Evolutionary conservation across 2,888 invertebrate genomes (phyloP), one percentile per base, ranked within the genome.

Genomic region (Protonemura montana): DNA sequence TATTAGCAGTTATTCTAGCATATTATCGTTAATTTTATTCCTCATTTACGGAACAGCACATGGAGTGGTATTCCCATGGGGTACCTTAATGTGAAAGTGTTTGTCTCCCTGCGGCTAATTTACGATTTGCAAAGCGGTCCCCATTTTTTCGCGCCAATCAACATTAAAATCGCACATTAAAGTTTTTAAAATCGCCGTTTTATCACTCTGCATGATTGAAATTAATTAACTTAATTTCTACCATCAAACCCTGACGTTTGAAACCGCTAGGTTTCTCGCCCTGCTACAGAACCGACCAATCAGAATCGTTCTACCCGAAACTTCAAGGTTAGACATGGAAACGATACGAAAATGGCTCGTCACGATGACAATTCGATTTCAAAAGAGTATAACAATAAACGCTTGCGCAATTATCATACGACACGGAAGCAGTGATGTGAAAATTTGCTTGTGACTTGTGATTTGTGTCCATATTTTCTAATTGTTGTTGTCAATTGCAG

Each of bases 401-500:
- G 10, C 3, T 35, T 35, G 35, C 35, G 35, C 35, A 10, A 35
- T 35, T 35, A 10, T 35, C 35, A 35, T 10, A 10, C 3, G 35
- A 35, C 35, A 35, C 3, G 35, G 35, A 35, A 35, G 35, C n/a
- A n/a, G n/a, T n/a, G n/a, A n/a, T n/a, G 10, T 35, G 3, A 10
- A 3, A 35, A 10, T 10, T 35, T 35, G 10, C 35, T 35, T 6
- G 35, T 35, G 10, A 6, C n/a, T 10, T 6, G 35, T 10, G 35
- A 35, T 35, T 35, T 35, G 3, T 10, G 35, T 35, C 35, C 35
- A 35, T 10, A 35, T 35, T 35, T 35, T 16, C 59, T 59, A 3
- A 59, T 59, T 59, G 59, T 59, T 59, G 59, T 59, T 59, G 59
- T 59, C 21, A 21, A 7, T 82, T 94, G 35, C 94, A 97, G 97